A percentile compares a stretch with the other conserved stretches of the same genome.
Evolutionary conservation across 2,888 invertebrate genomes (phyloP).

Genomic region (Lamellibrachia columna): DNA sequence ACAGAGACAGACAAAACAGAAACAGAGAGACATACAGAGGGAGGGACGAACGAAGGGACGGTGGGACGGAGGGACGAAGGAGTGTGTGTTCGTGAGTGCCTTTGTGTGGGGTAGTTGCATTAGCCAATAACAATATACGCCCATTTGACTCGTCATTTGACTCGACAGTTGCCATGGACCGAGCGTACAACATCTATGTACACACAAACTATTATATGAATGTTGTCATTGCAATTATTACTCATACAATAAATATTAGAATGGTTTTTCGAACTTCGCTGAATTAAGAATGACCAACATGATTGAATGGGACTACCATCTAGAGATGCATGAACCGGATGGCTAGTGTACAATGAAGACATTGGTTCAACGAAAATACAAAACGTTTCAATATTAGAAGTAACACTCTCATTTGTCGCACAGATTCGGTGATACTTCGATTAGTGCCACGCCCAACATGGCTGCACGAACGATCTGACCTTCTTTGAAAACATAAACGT

Average conservation of each 20-base stretch:
- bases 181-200: neutral
- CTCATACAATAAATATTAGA: neutral
- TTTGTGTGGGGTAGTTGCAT: neutral
- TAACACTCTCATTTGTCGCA: too few relatives aligned
- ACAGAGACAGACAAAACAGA: too few relatives aligned
- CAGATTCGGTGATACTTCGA: neutral
- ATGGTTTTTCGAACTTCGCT: neutral
- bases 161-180: neutral
- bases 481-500: neutral
- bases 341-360: neutral
- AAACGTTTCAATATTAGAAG: too few relatives aligned
- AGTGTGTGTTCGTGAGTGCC: neutral
- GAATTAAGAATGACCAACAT: too few relatives aligned
- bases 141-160: neutral
- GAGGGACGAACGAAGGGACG: too few relatives aligned
- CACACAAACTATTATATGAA: neutral
- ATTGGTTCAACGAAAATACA: too few relatives aligned
- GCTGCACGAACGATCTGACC: neutral
- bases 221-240: neutral
- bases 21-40: too few relatives aligned
- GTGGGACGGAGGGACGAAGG: too few relatives aligned
- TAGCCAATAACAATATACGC: neutral
- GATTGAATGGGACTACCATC: too few relatives aligned
- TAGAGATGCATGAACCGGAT: neutral
- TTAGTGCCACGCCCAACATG: neutral